These are phyloP conservation scores for Scaptomyza pallida DNA, from an alignment of 1,140 invertebrate species.

Conservation along the genomic window DNA sequence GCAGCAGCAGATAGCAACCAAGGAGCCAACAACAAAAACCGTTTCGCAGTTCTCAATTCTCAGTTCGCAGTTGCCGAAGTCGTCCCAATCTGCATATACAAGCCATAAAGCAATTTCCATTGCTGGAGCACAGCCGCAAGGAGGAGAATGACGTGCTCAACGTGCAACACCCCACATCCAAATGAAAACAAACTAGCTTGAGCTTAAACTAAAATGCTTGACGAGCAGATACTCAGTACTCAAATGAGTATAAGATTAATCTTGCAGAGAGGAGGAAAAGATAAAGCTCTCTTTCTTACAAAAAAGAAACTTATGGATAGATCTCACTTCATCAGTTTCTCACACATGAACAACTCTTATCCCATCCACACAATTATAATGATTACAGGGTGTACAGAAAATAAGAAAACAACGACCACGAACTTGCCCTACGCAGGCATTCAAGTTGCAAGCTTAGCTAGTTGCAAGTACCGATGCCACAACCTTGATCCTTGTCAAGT, in stretches of 20 bases:
- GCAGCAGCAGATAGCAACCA: no score
- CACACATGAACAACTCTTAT: not conserved
- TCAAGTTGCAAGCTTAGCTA: conserved; percentile 17
- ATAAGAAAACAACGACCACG: not conserved
- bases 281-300: no score
- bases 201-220: conserved; percentile 6
- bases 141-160: conserved; percentile 58
- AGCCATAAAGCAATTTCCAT: conserved; percentile 83
- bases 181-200: conserved; percentile 8
- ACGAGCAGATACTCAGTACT: not conserved
- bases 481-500: conserved; percentile 83
- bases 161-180: conserved; percentile 36
- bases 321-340: no score
- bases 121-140: conserved; percentile 56
- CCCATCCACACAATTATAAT: not conserved
- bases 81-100: conserved; percentile 82
- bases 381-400: not conserved
- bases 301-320: no score
- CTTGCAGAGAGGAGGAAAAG: no score
- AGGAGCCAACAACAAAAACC: conserved; percentile 37
- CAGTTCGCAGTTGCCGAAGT: conserved; percentile 32
- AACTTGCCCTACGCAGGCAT: conserved; percentile 22
- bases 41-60: conserved; percentile 28
- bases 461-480: conserved; percentile 38
- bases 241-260: no score